Evolutionary conservation across 2,797 vertebrate genomes (phyloP).

Genomic region (Siniperca scherzeri): DNA sequence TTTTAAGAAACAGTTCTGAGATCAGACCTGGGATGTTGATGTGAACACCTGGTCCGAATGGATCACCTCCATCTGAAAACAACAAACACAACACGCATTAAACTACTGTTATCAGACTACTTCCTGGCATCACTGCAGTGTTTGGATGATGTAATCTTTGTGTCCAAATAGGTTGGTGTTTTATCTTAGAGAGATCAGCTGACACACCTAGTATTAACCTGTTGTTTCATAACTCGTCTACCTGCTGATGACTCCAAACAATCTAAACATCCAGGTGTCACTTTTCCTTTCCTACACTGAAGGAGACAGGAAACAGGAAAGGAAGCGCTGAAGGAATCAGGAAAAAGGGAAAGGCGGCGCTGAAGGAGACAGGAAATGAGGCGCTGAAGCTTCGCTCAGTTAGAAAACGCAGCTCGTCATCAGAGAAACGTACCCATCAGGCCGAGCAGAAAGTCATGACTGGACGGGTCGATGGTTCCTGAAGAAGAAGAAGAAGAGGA

Average conservation of each 20-base stretch:
- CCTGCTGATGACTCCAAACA: not conserved
- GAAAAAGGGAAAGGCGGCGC: not conserved
- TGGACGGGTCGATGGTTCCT: slow-evolving; percentile 72
- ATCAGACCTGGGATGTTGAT: slow-evolving; percentile 39
- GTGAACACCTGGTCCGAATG: slow-evolving; percentile 29
- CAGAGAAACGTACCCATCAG: slow-evolving; percentile 74
- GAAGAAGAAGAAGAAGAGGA: not conserved
- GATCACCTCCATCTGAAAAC: slow-evolving; percentile 56
- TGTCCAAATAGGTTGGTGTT: no score
- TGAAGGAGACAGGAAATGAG: not conserved
- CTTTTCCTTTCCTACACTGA: not conserved
- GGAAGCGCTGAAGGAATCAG: not conserved
- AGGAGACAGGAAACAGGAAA: not conserved
- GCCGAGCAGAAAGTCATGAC: slow-evolving; percentile 77
- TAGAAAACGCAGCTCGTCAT: no score
- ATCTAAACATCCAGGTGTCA: no score
- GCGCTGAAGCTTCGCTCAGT: not conserved
- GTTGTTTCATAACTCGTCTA: not conserved
- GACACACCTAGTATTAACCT: not conserved
- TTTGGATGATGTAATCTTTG: no score
- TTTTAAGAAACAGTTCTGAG: not conserved
- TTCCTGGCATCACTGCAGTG: no score
- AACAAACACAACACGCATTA: slow-evolving; percentile 13
- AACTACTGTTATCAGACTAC: not conserved
- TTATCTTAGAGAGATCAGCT: not conserved